Evolutionary conservation across 2,113 vertebrate genomes (phyloP), one percentile per base, ranked within the genome.

Genomic region (Junco hyemalis): DNA sequence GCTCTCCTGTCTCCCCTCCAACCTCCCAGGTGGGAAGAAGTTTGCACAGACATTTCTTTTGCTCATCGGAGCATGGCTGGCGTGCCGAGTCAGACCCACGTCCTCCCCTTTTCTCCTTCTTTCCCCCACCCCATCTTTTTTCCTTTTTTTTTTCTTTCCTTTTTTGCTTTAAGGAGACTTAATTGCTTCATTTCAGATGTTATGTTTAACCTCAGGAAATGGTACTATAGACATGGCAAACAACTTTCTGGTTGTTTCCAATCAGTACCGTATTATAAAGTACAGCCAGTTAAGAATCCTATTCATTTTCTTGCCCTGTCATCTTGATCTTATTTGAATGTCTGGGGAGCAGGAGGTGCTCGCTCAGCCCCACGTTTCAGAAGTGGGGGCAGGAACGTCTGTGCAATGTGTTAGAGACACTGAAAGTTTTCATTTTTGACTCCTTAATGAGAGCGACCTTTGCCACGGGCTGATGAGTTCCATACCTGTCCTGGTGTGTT

Each of bases 391-490:
- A 96, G 97, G 96, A 95, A 96, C 86, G 95, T 97, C 97, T 98
- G 97, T 97, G 97, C 96, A 97, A 98, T 98, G 98, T 99, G 99
- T 99, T 98, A 98, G 99, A 99, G 98, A 99, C 98, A 98, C 98
- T 98, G 98, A 99, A 99, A 98, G 98, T 99, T 99, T 99, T 99
- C 98, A 98, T 99, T 99, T 98, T 98, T 98, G 98, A 98, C 98
- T 98, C 98, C 98, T 99, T 99, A 99, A 99, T 99, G 99, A 99
- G 99, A 97, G 97, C 96, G 98, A 99, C 99, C 99, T 99, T 97
- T 99, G 99, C 99, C 99, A 98, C 92, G 12, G 88, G 97, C 98
- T 99, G 99, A 99, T 99, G 99, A 99, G 98, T 99, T 99, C 99
- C 99, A 99, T 99, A 99, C 99, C 98, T 98, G 98, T 98, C 98